A percentile compares a stretch with the other conserved stretches of the same genome.
phyloP scores from a whole-genome alignment of 2,888 invertebrate species.

The Synergus umbraculus region DNA sequence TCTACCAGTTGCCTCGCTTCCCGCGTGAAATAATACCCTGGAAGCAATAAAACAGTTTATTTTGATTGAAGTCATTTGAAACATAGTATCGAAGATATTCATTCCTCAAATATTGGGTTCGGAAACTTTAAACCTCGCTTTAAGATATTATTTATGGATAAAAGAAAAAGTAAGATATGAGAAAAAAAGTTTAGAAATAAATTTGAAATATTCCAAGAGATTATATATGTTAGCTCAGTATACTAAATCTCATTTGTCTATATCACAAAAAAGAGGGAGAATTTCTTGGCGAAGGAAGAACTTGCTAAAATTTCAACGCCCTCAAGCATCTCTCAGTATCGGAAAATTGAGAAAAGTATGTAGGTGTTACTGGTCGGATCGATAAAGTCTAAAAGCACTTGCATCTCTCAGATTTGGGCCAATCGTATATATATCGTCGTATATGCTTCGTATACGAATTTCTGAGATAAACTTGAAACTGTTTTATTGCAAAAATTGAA shows the following conservation, averaged over 20 bases:
- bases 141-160: too few relatives aligned
- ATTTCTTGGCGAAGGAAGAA: slow-evolving; percentile 11
- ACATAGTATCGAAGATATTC: too few relatives aligned
- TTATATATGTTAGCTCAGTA: neutral
- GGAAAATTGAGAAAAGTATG: slow-evolving; percentile 65
- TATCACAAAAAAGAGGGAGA: slow-evolving; percentile 71
- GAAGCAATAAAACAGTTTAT: neutral
- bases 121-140: too few relatives aligned
- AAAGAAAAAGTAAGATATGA: neutral
- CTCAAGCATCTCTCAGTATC: slow-evolving; percentile 91
- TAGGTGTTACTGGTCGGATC: slow-evolving; percentile 35
- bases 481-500: neutral
- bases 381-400: slow-evolving; percentile 37
- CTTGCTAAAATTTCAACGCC: slow-evolving; percentile 70
- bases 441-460: slow-evolving; percentile 17
- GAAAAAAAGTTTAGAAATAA: neutral
- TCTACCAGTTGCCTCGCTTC: slow-evolving; percentile 89
- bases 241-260: neutral
- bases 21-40: slow-evolving; percentile 94
- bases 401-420: slow-evolving; percentile 35
- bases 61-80: neutral
- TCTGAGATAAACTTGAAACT: neutral
- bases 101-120: too few relatives aligned
- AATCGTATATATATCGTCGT: slow-evolving; percentile 13
- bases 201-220: neutral